Evolutionary conservation across 1,140 invertebrate species (phyloP).

Genomic region (Apis dorsata): DNA sequence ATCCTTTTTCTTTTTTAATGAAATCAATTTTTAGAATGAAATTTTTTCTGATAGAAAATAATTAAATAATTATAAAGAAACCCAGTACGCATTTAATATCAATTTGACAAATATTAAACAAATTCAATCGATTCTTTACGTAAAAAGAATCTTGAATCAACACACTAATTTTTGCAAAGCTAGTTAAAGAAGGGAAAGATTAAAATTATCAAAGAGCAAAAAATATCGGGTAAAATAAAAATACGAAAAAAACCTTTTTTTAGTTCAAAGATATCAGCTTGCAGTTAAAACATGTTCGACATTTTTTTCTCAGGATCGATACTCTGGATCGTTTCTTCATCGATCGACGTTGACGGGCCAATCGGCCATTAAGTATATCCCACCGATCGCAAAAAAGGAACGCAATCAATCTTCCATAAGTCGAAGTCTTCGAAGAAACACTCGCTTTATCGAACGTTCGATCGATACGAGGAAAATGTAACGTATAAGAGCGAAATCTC

Average conservation of each 20-base stretch:
- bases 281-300: background rate
- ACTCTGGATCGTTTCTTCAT: slow-evolving; percentile 29
- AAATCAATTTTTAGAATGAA: no score
- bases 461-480: slow-evolving; percentile 29
- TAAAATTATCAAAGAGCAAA: background rate
- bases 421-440: slow-evolving; percentile 60
- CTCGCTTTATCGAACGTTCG: slow-evolving; percentile 27
- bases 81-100: no score
- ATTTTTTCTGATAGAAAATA: no score
- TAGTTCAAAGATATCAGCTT: no score
- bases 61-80: no score
- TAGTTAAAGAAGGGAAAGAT: no score
- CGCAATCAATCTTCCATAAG: slow-evolving; percentile 73
- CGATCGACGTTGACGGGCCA: slow-evolving; percentile 67
- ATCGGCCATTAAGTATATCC: slow-evolving; percentile 71
- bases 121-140: no score
- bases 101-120: no score
- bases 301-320: background rate
- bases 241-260: background rate
- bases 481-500: slow-evolving; percentile 28
- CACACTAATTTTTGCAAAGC: no score
- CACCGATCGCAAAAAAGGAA: slow-evolving; percentile 59
- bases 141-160: no score
- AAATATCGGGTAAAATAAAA: no score
- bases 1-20: no score